Conservation (phyloP, 2,888 invertebrate species). For the Troides oblongomaculatus region DNA sequence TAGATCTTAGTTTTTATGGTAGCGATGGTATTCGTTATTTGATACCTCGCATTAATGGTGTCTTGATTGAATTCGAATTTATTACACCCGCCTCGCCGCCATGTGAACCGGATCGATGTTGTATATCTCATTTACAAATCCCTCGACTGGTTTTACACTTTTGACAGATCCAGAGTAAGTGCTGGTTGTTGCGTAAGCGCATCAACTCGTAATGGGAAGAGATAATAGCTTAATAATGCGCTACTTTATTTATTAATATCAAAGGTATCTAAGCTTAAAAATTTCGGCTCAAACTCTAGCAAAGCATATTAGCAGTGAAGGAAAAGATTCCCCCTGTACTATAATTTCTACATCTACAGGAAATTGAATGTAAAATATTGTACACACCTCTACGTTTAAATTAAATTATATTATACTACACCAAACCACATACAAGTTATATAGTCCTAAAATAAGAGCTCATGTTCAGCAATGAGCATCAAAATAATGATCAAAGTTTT, state of each 20-base stretch:
- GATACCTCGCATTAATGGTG: constrained; percentile 35
- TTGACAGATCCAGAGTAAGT: constrained; percentile 12
- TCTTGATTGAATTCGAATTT: constrained; percentile 40
- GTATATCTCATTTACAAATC: constrained; percentile 21
- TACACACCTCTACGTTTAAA: no score
- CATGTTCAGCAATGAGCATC: no score
- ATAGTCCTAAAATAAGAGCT: no score
- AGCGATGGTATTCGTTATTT: constrained; percentile 38
- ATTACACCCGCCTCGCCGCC: constrained; percentile 29
- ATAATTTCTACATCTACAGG: no score
- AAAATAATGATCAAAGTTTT: no score
- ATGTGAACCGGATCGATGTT: constrained; percentile 18
- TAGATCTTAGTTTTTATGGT: constrained; percentile 40
- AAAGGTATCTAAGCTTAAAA: no score
- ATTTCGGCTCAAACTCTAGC: no score
- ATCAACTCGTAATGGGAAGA: neutral
- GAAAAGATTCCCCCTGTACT: no score
- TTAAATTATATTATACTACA: no score
- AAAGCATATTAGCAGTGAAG: no score
- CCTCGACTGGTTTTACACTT: constrained; percentile 15
- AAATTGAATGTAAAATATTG: no score
- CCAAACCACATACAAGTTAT: no score
- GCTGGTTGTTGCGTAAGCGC: constrained; percentile 4
- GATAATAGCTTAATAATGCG: neutral
- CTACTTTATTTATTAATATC: neutral